phyloP scores from a whole-genome alignment of 2,113 vertebrate genomes.

The Perca fluviatilis region DNA sequence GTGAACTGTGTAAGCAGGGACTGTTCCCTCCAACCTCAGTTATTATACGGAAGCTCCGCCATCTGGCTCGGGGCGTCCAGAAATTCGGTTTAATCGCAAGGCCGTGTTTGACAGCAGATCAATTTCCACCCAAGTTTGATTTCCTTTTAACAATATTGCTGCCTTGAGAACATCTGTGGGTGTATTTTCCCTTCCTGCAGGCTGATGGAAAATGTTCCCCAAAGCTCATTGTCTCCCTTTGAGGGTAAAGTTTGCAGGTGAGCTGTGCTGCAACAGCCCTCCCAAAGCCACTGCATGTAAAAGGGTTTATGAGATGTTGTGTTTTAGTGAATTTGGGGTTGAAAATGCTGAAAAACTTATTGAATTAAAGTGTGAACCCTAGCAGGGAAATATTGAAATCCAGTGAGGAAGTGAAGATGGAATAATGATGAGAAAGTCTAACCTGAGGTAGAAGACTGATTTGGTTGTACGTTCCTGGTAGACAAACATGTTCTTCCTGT shows the following conservation, averaged over 20 bases:
- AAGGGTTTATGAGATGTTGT: not conserved
- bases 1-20: not conserved
- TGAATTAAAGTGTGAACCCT: not conserved
- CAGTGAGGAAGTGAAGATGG: not conserved
- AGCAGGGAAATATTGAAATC: not conserved
- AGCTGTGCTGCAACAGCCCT: not conserved
- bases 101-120: slow-evolving; percentile 19
- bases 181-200: not conserved
- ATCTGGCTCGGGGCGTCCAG: not conserved
- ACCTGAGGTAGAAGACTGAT: slow-evolving; percentile 95
- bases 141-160: not conserved
- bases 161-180: slow-evolving; percentile 12
- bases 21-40: not conserved
- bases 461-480: slow-evolving; percentile 97
- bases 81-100: slow-evolving; percentile 17
- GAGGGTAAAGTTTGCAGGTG: not conserved
- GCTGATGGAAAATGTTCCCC: slow-evolving; percentile 10
- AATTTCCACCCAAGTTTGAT: slow-evolving; percentile 17
- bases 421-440: not conserved
- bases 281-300: not conserved
- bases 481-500: slow-evolving; percentile 99
- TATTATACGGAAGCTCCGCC: not conserved
- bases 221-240: not conserved
- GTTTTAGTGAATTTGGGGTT: not conserved
- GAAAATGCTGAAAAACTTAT: too few species aligned